A percentile compares a stretch with the other conserved stretches of the same genome.
These are phyloP conservation scores for Peromyscus eremicus DNA, from an alignment of 2,797 vertebrate genomes.

Conservation along the genomic window DNA sequence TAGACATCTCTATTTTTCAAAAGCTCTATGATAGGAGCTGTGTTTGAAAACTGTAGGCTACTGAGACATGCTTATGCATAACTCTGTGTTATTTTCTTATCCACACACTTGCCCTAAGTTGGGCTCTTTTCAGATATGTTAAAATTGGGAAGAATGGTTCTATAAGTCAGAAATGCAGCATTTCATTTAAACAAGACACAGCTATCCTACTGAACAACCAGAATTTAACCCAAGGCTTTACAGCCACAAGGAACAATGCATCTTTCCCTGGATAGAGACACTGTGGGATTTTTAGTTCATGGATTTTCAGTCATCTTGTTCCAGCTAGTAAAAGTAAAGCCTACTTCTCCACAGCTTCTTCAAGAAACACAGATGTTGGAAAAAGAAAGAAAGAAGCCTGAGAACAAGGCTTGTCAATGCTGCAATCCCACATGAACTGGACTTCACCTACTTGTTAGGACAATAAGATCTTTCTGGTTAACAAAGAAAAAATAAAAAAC, in stretches of 20 bases:
- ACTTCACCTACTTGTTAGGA: too few relatives aligned
- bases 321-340: neutral
- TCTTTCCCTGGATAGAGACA: neutral
- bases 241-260: neutral
- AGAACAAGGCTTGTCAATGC: rapidly evolving
- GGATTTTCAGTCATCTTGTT: neutral
- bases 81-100: neutral
- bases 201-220: neutral
- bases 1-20: slow-evolving; percentile 38
- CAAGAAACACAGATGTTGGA: neutral
- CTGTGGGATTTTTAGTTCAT: neutral
- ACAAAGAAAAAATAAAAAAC: neutral
- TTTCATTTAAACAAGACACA: neutral
- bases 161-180: neutral
- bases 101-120: neutral
- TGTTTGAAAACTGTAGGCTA: neutral
- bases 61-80: neutral
- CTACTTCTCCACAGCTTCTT: too few relatives aligned
- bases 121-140: neutral
- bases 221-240: neutral
- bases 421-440: neutral
- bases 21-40: neutral
- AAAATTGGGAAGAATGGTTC: neutral
- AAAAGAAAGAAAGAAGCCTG: neutral
- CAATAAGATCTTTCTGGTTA: neutral